Evolutionary conservation across 2,888 invertebrate genomes (phyloP).

Genomic region (Seladonia tumulorum): DNA sequence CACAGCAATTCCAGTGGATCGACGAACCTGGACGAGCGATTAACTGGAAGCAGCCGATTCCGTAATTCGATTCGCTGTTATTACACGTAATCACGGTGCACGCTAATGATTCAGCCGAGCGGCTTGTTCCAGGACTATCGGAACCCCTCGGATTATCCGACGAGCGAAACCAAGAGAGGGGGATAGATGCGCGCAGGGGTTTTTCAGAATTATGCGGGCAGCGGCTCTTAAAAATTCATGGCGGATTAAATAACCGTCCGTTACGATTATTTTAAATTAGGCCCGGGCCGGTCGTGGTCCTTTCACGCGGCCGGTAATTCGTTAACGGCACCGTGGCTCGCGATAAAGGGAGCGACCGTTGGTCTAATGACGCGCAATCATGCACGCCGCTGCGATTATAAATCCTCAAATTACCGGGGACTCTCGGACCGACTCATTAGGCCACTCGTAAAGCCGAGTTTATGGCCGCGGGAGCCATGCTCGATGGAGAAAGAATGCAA

Average conservation of each 20-base stretch:
- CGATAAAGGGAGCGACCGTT: conserved; percentile 17
- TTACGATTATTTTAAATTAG: conserved; percentile 33
- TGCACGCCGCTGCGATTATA: conserved; percentile 23
- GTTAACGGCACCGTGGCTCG: conserved; percentile 18
- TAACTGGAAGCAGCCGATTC: conserved; percentile 9
- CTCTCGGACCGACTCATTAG: neutral
- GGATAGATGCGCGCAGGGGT: neutral
- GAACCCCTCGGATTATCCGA: neutral
- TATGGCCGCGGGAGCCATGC: neutral
- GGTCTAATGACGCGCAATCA: conserved; percentile 32
- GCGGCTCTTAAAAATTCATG: conserved; percentile 31
- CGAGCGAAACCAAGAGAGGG: neutral
- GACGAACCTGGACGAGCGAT: neutral
- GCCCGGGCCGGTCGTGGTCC: conserved; percentile 14
- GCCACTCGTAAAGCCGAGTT: neutral
- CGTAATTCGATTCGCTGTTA: conserved; percentile 36
- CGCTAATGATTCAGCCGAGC: conserved; percentile 3
- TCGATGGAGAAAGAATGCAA: neutral
- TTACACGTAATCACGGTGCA: conserved; percentile 32
- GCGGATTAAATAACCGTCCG: conserved; percentile 25
- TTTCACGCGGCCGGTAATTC: conserved; percentile 32
- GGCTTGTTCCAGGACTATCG: neutral
- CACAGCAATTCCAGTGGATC: neutral
- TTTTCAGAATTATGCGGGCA: conserved; percentile 19
- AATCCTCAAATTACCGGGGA: conserved; percentile 10